Base-by-base conservation (phyloP, 1,140 invertebrate species). In the Ptiloglossa arizonensis region DNA sequence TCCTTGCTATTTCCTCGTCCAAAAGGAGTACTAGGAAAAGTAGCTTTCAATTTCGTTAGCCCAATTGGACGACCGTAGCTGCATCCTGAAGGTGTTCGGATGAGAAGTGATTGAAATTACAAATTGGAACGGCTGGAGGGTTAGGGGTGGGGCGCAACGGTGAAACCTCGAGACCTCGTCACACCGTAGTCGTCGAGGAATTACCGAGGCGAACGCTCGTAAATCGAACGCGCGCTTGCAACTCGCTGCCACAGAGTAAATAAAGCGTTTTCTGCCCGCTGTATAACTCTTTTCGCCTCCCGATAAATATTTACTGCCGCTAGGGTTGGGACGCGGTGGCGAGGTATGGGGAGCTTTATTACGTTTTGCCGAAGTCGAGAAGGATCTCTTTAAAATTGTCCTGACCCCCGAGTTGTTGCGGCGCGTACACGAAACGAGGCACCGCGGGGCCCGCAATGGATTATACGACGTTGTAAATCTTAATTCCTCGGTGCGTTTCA, bases 391-490 rank as follows among this genome's bases (percentile, higher is more conserved):
- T 78, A 69, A 81, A 85, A 77, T 68, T 48, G 56, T 79, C 62
- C 24, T 27, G 70, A 63, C 38, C 60, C 52, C 71, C 71, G 57
- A 41, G 82, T 79, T 63, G 67, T 27, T 15, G 17, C 41, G n/a
- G 24, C 44, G 44, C 71, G 62, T n/a, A n/a, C 60, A 63, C 67
- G 38, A 63, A 67, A 24, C 69, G 64, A 59, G 29, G 17, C 44
- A 32, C 52, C n/a, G 19, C 27, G 74, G 41, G 41, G 27, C 11
- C 50, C 24, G 75, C 74, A 82, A 85, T 85, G 62, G 75, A n/a
- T 79, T 74, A 76, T 86, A 86, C 83, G 75, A 80, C 67, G 74
- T n/a, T 76, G 75, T 86, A 86, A 86, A 86, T 86, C 84, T 82
- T 82, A 82, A 85, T 85, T 82, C 66, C 60, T 35, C 73, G 57